A percentile compares a stretch with the other conserved stretches of the same genome.
Conservation (phyloP, 1,140 invertebrate species). For the Drosophila chauvacae region DNA sequence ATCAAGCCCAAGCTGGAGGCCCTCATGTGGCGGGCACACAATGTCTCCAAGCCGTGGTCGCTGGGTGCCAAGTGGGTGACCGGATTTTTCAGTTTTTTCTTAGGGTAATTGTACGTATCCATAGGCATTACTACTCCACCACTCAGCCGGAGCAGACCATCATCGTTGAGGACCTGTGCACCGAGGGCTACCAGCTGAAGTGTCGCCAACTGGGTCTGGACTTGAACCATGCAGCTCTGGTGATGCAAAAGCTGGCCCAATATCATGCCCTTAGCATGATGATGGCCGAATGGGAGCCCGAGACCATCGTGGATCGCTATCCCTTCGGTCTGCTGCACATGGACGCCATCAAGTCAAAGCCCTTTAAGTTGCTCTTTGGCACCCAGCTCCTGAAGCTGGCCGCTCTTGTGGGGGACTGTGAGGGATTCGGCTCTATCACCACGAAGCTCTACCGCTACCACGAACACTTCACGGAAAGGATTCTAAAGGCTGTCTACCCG, state of each 20-base stretch:
- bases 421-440: conserved; percentile 84
- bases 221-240: conserved; percentile 50
- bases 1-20: conserved; percentile 76
- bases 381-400: conserved; percentile 68
- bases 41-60: conserved; percentile 25
- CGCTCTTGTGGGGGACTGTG: conserved; percentile 77
- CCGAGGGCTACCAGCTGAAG: conserved; percentile 67
- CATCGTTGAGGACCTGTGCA: conserved; percentile 72
- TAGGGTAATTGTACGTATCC: not conserved
- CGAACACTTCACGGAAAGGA: conserved; percentile 60
- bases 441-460: conserved; percentile 77
- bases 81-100: not conserved
- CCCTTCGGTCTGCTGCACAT: conserved; percentile 74
- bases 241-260: conserved; percentile 72
- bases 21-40: conserved; percentile 58
- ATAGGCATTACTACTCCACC: conserved; percentile 85
- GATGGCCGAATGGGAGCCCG: conserved; percentile 62
- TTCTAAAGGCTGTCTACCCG: conserved; percentile 72
- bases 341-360: conserved; percentile 74
- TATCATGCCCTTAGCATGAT: conserved; percentile 80
- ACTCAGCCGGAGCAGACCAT: conserved; percentile 75
- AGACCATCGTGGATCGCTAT: conserved; percentile 70
- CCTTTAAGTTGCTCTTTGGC: conserved; percentile 74
- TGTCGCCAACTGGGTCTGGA: conserved; percentile 78
- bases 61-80: conserved; percentile 64